phyloP scores from a whole-genome alignment of 2,113 vertebrate species.

The Nannospalax galili region DNA sequence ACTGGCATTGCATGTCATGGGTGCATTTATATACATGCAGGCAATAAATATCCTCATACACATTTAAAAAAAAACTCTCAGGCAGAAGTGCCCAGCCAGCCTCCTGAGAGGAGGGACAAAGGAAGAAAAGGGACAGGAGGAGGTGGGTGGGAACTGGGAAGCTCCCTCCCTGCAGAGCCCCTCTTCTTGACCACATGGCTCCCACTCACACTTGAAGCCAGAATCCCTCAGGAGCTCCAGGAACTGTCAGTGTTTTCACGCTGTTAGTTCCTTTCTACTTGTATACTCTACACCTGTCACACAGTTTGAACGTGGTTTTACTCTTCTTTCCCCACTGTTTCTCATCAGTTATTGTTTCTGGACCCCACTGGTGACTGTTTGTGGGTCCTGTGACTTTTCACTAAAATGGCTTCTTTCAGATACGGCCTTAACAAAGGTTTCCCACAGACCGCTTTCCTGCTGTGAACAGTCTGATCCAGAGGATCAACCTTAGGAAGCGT shows the following conservation, averaged over 20 bases:
- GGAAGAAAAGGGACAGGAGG: not conserved
- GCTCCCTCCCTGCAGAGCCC: not conserved
- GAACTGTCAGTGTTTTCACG: not conserved
- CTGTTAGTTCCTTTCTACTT: not conserved
- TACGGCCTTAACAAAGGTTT: conserved; percentile 84
- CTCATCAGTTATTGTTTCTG: not conserved
- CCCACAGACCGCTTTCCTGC: conserved; percentile 95
- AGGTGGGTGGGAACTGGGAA: rapidly evolving
- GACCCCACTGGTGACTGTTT: not conserved
- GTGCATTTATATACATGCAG: too few relatives aligned
- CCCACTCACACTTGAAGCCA: not conserved
- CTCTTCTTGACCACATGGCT: not conserved
- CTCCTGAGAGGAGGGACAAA: not conserved
- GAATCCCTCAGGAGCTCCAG: too few relatives aligned
- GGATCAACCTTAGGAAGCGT: conserved; percentile 97
- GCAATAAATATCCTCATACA: too few relatives aligned
- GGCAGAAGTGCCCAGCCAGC: not conserved
- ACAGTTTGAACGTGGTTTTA: not conserved
- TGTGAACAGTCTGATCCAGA: conserved; percentile 98
- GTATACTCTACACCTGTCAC: not conserved
- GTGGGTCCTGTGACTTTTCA: conserved; percentile 44
- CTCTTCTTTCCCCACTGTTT: conserved; percentile 13
- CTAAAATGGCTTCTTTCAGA: conserved; percentile 18
- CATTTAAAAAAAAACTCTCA: not conserved
- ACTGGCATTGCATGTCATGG: too few relatives aligned